phyloP scores from a whole-genome alignment of 2,888 invertebrate genomes.

The Coleophora deauratella region DNA sequence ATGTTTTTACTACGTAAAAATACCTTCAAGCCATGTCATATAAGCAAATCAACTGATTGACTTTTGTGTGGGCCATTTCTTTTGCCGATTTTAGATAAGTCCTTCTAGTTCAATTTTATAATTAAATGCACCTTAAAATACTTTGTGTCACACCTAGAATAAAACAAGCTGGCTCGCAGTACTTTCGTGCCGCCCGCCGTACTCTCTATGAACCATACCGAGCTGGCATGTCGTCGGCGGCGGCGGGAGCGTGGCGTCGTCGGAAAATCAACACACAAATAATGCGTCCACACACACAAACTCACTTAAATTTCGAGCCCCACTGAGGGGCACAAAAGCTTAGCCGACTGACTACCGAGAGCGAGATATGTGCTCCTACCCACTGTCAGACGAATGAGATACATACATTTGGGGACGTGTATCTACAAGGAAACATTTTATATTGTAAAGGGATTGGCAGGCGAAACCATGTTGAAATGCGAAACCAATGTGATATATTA shows the following conservation, averaged over 20 bases:
- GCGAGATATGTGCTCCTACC: conserved; percentile 31
- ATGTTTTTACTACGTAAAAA: too few species aligned
- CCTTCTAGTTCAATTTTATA: too few species aligned
- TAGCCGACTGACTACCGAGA: conserved; percentile 62
- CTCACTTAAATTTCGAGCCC: conserved; percentile 24
- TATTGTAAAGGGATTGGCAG: too few species aligned
- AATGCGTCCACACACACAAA: conserved; percentile 18
- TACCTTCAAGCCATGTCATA: too few species aligned
- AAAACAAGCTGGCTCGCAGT: too few species aligned
- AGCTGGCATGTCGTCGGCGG: conserved; percentile 35
- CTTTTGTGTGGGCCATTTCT: too few species aligned
- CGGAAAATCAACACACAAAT: conserved; percentile 70
- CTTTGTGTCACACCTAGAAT: too few species aligned
- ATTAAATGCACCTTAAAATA: too few species aligned
- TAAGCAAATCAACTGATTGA: too few species aligned
- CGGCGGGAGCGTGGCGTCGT: conserved; percentile 20
- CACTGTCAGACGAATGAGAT: conserved; percentile 3
- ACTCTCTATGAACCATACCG: conserved; percentile 33
- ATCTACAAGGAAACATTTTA: too few species aligned
- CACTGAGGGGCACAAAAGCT: conserved; percentile 54
- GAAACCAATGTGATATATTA: neutral
- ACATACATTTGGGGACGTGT: conserved; percentile 4
- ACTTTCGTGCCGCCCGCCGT: conserved; percentile 32
- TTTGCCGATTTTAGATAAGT: too few species aligned
- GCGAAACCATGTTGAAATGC: too few species aligned